phyloP scores from a whole-genome alignment of 2,113 vertebrate genomes.

The Poeciliopsis turrubarensis region DNA sequence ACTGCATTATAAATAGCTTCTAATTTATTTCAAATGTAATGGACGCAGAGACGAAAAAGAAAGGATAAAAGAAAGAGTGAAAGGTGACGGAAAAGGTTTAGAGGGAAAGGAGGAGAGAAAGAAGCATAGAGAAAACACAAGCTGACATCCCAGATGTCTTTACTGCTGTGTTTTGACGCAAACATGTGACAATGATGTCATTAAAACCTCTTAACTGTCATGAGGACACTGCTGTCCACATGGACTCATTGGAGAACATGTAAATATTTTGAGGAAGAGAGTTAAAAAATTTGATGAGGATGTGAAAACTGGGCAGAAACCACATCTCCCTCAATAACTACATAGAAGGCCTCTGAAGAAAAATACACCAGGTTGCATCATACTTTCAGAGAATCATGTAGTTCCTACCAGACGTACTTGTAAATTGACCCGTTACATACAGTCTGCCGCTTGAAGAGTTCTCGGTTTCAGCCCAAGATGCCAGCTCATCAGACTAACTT shows the following conservation, averaged over 20 bases:
- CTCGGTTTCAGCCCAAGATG: constrained; percentile 15
- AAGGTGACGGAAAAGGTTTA: too few relatives aligned
- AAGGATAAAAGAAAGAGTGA: too few relatives aligned
- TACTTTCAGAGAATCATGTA: background rate
- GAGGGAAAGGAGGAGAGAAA: too few relatives aligned
- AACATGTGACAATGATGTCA: background rate
- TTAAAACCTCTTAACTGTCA: background rate
- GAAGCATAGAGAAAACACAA: too few relatives aligned
- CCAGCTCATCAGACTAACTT: background rate
- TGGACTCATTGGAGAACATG: too few relatives aligned
- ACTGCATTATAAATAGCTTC: background rate
- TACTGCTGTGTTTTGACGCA: background rate
- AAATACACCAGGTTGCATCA: background rate
- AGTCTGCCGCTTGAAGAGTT: background rate
- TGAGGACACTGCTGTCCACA: too few relatives aligned
- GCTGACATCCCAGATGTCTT: background rate
- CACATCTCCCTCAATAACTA: background rate
- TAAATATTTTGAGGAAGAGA: too few relatives aligned
- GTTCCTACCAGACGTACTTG: background rate
- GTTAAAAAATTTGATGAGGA: background rate
- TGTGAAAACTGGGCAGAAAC: background rate
- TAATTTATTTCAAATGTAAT: too few relatives aligned
- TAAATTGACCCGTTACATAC: constrained; percentile 7
- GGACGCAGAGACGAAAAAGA: too few relatives aligned
- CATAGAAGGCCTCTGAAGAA: background rate